Percentiles rank a stretch among this genome's conserved stretches.
These are phyloP conservation scores for Nemoura dubitans DNA, from an alignment of 2,888 invertebrate genomes.

Conservation along the genomic window DNA sequence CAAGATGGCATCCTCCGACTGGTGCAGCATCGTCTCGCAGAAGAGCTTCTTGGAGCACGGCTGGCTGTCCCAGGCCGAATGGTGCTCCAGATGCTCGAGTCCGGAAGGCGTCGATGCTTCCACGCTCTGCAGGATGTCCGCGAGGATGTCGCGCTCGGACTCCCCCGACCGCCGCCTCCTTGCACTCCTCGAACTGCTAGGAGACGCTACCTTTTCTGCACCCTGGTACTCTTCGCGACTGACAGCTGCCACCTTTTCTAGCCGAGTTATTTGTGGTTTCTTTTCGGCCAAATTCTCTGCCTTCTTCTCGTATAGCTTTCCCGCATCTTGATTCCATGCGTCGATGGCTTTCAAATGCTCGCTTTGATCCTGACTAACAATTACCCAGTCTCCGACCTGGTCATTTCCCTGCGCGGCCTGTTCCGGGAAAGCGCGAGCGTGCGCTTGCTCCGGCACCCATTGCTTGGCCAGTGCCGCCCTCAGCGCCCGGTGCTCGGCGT, in stretches of 20 bases:
- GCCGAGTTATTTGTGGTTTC: not conserved
- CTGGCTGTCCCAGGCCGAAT: conserved; percentile 75
- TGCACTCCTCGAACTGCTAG: not conserved
- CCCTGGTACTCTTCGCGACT: not conserved
- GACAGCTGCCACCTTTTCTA: not conserved
- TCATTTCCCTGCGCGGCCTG: not conserved
- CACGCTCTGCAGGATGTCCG: conserved; percentile 47
- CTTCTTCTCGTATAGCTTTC: not conserved
- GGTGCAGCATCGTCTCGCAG: conserved; percentile 77
- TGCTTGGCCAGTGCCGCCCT: conserved; percentile 49
- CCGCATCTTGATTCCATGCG: not conserved
- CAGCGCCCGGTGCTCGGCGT: conserved; percentile 67
- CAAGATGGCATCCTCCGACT: conserved; percentile 73
- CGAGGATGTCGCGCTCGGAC: conserved; percentile 40
- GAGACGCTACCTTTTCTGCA: not conserved
- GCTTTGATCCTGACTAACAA: conserved; percentile 12
- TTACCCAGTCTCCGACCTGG: not conserved
- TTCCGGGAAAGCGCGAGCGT: not conserved
- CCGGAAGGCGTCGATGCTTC: conserved; percentile 39
- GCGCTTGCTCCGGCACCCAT: conserved; percentile 51
- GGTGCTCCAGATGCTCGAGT: conserved; percentile 56
- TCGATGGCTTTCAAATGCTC: not conserved
- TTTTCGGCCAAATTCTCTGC: not conserved
- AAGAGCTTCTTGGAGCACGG: conserved; percentile 81
- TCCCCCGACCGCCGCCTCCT: not conserved